Evolutionary conservation across 2,113 vertebrate species (phyloP).

Genomic region (Noctilio leporinus): DNA sequence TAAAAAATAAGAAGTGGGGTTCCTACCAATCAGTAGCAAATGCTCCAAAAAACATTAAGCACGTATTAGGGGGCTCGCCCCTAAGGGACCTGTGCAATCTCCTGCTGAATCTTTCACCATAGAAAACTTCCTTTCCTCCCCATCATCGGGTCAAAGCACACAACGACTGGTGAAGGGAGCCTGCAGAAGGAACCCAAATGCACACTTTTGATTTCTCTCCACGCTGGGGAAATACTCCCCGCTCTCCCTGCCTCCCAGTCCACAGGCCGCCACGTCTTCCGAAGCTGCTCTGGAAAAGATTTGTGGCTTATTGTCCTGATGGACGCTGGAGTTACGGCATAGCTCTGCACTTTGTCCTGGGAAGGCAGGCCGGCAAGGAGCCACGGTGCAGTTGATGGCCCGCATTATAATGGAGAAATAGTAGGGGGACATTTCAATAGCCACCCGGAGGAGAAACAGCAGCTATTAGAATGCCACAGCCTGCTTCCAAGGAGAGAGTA

Average conservation of each 20-base stretch:
- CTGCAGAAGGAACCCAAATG: conserved; percentile 35
- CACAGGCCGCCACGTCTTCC: conserved; percentile 17
- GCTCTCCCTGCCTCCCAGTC: conserved; percentile 51
- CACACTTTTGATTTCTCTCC: conserved; percentile 33
- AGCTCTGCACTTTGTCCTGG: conserved; percentile 19
- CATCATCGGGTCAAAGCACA: not conserved
- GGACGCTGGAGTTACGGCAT: conserved; percentile 55
- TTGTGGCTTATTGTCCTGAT: conserved; percentile 56
- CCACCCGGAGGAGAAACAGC: conserved; percentile 58
- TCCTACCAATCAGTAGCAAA: conserved; percentile 50
- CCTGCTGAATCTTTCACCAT: conserved; percentile 33
- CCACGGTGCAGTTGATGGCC: conserved; percentile 15
- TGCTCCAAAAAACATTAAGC: conserved; percentile 54
- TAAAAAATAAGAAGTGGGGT: conserved; percentile 27
- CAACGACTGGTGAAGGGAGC: conserved; percentile 41
- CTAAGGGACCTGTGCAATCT: conserved; percentile 34
- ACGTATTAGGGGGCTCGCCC: conserved; percentile 23
- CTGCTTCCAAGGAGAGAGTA: conserved; percentile 40
- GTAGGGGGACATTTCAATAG: conserved; percentile 57
- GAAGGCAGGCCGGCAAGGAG: conserved; percentile 36
- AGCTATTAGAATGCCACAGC: conserved; percentile 32
- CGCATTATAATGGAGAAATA: conserved; percentile 55
- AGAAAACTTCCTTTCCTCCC: conserved; percentile 50
- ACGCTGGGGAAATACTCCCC: conserved; percentile 24
- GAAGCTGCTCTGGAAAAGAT: conserved; percentile 43